Percentiles rank a stretch among this genome's conserved stretches.
Conservation (phyloP, 2,113 vertebrate genomes). For the Nettapus auritus region DNA sequence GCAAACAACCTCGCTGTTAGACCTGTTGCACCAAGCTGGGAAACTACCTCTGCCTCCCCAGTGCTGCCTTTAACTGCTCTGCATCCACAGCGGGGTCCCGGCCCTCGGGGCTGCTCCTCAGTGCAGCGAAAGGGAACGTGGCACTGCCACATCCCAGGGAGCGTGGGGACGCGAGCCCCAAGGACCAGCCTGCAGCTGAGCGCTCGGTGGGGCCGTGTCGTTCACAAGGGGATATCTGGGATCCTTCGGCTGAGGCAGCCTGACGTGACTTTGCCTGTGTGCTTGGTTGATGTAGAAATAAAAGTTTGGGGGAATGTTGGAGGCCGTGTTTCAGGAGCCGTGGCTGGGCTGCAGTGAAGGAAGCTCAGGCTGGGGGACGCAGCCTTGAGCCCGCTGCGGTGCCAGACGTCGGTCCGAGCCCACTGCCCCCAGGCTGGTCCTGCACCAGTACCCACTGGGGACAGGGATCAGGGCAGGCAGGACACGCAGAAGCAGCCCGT, state of each 20-base stretch:
- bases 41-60: not conserved
- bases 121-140: accelerated
- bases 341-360: not conserved
- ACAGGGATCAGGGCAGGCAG: accelerated
- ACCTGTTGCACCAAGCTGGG: not conserved
- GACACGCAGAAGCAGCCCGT: accelerated
- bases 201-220: not conserved
- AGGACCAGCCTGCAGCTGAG: not conserved
- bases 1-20: accelerated
- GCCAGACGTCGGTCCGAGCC: accelerated
- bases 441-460: accelerated
- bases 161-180: accelerated
- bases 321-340: not conserved
- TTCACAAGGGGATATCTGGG: not conserved
- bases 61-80: not conserved
- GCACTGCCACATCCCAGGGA: accelerated
- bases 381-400: accelerated
- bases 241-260: accelerated
- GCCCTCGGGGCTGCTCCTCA: not conserved
- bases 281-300: constrained; percentile 25
- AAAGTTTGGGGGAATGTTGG: not conserved
- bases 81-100: accelerated
- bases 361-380: accelerated
- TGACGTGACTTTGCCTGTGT: not conserved
- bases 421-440: not conserved